Base-by-base conservation (phyloP, 2,113 vertebrate genomes). In the Hydrolagus affinis region DNA sequence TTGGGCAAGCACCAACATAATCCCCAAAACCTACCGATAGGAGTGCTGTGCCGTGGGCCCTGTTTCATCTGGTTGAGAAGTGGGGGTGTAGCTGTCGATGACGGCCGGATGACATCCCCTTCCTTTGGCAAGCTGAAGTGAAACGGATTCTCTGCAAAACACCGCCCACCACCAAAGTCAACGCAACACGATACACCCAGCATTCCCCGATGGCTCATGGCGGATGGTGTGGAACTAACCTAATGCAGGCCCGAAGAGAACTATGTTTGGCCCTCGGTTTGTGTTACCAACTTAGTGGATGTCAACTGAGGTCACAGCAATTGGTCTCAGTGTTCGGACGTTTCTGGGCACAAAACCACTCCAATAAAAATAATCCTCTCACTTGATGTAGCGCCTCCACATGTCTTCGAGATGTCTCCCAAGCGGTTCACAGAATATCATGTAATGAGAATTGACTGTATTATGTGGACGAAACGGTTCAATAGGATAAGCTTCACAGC, bases 1-100 rank as follows among this genome's bases (percentile, higher is more conserved):
- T 4, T 1, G 6, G 44, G 44, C 44, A 44, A 44, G 44, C 44
- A 44, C 44, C 44, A 44, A 14, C 68, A 4, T 12, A 10, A 73
- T 30, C 1, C n/a, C 0, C 2, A 44, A 21, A 75, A 94, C 97
- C 89, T 89, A 99, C 98, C 96, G 85, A 98, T 98, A 73, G 98
- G 97, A 85, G 98, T 99, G 93, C 97, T 99, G 94, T 99, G 97
- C 88, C 96, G 95, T 69, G 95, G 94, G 8, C 94, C 95, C 91
- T 95, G 94, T 91, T 98, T 97, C 87, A 98, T 92, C 86, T 95
- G 96, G 83, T 88, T 94, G 89, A 93, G 91, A 25, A 95, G 92
- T 85, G 96, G 96, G 9, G 97, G 96, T 0, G 97, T 97, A 86
- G 91, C 85, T 30, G 90, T 94, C 7, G 92, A 91, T 77, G 92